Conservation (phyloP, 2,888 invertebrate species). For the Imbricaverruca yamaguchii region DNA sequence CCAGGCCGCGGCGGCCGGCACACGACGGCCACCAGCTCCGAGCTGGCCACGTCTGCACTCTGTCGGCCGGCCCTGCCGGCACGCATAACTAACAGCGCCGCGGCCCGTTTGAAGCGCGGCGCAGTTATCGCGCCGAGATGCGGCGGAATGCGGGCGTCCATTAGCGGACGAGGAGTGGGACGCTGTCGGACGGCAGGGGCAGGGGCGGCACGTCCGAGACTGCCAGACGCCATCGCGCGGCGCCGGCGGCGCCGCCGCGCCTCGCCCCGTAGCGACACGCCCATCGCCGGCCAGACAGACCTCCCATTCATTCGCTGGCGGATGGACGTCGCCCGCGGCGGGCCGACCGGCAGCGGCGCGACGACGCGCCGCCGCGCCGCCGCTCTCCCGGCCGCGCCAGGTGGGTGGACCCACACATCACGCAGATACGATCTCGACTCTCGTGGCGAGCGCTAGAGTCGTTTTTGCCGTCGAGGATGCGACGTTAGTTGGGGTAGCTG, state of each 20-base stretch:
- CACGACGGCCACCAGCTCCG: background rate
- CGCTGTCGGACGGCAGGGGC: background rate
- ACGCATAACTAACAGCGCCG: background rate
- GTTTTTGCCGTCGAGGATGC: no score
- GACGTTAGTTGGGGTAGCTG: no score
- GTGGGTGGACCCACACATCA: no score
- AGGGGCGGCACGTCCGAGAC: no score
- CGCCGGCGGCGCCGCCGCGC: background rate
- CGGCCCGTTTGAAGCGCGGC: background rate
- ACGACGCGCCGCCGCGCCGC: background rate
- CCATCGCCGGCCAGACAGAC: background rate
- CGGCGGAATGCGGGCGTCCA: background rate
- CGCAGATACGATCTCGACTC: background rate
- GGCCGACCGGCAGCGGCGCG: background rate
- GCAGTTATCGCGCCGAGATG: background rate
- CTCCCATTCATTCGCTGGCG: background rate
- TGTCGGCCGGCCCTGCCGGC: background rate
- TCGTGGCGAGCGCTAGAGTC: background rate
- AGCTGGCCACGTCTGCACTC: background rate
- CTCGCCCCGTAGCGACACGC: no score
- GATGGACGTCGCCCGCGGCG: background rate
- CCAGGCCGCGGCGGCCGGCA: background rate
- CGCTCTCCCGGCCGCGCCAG: background rate
- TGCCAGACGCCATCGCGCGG: background rate
- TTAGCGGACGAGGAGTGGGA: background rate